phyloP scores from a whole-genome alignment of 2,888 invertebrate genomes.

The Oscheius sp. region DNA sequence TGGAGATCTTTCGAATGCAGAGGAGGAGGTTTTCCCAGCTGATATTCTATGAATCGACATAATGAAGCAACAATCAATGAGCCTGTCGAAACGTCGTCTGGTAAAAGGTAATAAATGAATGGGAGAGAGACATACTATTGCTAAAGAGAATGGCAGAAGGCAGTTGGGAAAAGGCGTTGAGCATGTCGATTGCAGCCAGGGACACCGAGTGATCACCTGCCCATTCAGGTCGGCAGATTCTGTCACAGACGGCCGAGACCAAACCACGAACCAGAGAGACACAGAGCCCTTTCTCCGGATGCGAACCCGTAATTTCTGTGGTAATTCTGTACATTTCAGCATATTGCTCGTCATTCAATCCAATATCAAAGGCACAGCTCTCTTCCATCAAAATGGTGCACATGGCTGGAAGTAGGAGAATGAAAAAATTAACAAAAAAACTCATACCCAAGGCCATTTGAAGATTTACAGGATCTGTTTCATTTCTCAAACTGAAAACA shows the following conservation, averaged over 20 bases:
- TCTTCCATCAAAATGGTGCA: conserved; percentile 63
- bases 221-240: conserved; percentile 63
- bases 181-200: conserved; percentile 68
- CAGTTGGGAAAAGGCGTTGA: conserved; percentile 66
- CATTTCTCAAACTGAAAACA: conserved; percentile 85
- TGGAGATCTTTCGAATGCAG: conserved; percentile 91
- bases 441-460: conserved; percentile 83
- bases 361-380: conserved; percentile 58
- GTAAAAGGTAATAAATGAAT: conserved; percentile 21
- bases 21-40: conserved; percentile 92
- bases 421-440: background rate
- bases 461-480: conserved; percentile 86
- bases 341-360: conserved; percentile 56
- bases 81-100: conserved; percentile 71
- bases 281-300: conserved; percentile 59
- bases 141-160: conserved; percentile 66
- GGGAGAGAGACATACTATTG: conserved; percentile 53
- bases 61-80: conserved; percentile 86
- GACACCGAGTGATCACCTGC: conserved; percentile 55
- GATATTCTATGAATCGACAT: conserved; percentile 95
- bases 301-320: conserved; percentile 45
- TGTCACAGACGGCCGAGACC: conserved; percentile 70
- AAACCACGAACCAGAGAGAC: conserved; percentile 68
- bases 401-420: conserved; percentile 40
- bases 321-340: conserved; percentile 52